Conservation (phyloP, 1,140 invertebrate genomes). For the Bombus terrestris region DNA sequence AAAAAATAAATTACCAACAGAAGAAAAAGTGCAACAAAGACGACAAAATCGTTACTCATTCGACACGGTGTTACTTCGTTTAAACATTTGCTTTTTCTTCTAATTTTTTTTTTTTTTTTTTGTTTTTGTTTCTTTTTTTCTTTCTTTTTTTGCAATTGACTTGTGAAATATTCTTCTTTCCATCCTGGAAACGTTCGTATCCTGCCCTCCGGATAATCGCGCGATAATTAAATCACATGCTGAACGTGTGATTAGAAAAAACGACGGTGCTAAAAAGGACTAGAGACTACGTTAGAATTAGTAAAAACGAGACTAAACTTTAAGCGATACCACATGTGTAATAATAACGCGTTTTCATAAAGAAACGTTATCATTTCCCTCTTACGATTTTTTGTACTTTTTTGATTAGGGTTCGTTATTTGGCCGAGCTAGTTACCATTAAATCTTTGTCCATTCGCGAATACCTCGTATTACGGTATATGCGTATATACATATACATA, state of each 20-base stretch:
- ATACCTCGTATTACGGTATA: conserved; percentile 14
- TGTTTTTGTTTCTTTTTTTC: not conserved
- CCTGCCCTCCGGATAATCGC: conserved; percentile 30
- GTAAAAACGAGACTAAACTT: conserved; percentile 67
- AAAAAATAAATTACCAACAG: not conserved
- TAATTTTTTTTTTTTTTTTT: not conserved
- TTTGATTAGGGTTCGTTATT: conserved; percentile 80
- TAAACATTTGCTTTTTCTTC: not conserved
- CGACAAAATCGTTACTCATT: conserved; percentile 15
- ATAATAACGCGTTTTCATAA: conserved; percentile 70
- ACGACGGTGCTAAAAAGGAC: conserved; percentile 76
- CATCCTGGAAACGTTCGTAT: conserved; percentile 14
- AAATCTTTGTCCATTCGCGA: conserved; percentile 54
- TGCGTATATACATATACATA: not conserved
- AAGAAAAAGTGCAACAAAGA: not conserved
- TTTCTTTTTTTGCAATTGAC: conserved; percentile 42
- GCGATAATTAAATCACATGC: conserved; percentile 56
- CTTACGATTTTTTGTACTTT: conserved; percentile 81
- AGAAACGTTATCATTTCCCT: conserved; percentile 69
- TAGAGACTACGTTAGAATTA: conserved; percentile 78
- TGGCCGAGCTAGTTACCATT: conserved; percentile 70
- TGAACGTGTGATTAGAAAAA: conserved; percentile 65
- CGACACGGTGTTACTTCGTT: conserved; percentile 18
- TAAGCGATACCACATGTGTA: conserved; percentile 61
- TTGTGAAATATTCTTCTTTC: conserved; percentile 22